A percentile compares a stretch with the other conserved stretches of the same genome.
phyloP scores from a whole-genome alignment of 1,140 invertebrate genomes.

The Drosophila subobscura region DNA sequence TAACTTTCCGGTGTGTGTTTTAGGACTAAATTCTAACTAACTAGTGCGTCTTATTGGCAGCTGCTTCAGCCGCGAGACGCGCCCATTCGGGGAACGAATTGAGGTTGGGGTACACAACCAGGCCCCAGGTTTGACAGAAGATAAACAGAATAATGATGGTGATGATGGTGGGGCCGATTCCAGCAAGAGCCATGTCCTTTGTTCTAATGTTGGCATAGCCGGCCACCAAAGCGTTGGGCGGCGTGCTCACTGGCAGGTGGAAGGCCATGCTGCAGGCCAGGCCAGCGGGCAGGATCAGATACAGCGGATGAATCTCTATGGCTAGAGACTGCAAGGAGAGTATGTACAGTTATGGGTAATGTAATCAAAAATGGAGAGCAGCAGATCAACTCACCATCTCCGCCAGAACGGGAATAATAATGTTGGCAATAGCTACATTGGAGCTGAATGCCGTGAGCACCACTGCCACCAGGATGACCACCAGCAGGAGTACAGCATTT shows the following conservation, averaged over 20 bases:
- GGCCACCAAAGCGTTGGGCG: slow-evolving; percentile 97
- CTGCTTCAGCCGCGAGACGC: slow-evolving; percentile 18
- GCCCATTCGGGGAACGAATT: slow-evolving; percentile 83
- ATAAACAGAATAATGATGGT: slow-evolving; percentile 88
- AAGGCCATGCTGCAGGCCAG: slow-evolving; percentile 91
- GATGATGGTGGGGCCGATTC: slow-evolving; percentile 91
- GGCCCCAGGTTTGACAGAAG: slow-evolving; percentile 88
- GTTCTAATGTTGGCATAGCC: slow-evolving; percentile 91
- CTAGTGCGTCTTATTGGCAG: slow-evolving; percentile 52
- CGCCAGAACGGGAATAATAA: slow-evolving; percentile 90
- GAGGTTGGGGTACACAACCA: slow-evolving; percentile 84
- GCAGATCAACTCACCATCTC: slow-evolving; percentile 86
- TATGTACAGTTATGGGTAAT: background rate
- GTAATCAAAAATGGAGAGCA: background rate
- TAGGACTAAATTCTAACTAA: slow-evolving; percentile 47
- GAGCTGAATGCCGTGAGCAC: slow-evolving; percentile 92
- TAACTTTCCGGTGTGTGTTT: slow-evolving; percentile 24
- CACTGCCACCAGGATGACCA: slow-evolving; percentile 85
- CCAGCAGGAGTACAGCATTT: slow-evolving; percentile 85
- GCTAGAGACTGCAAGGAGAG: slow-evolving; percentile 84
- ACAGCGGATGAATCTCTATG: slow-evolving; percentile 91
- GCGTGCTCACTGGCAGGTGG: slow-evolving; percentile 88
- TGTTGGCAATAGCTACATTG: slow-evolving; percentile 93
- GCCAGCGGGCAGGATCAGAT: slow-evolving; percentile 93
- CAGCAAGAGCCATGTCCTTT: slow-evolving; percentile 90